These are phyloP conservation scores for Gnatocerus cornutus DNA, from an alignment of 2,888 invertebrate species.

Conservation along the genomic window DNA sequence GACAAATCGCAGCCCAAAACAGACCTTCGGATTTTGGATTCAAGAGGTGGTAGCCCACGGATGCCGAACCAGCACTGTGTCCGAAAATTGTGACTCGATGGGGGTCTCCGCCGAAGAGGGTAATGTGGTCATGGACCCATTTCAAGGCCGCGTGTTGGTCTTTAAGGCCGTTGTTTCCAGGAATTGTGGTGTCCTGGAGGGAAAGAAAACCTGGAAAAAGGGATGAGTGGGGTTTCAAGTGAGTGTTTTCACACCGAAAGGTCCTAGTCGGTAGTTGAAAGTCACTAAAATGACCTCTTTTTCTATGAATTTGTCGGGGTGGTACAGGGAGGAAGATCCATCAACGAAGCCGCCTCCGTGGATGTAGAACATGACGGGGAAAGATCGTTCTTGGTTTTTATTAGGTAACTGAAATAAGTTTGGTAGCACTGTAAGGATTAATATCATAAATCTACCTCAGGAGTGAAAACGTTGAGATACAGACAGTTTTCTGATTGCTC, in stretches of 20 bases:
- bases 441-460: conserved; percentile 25
- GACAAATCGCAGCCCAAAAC: conserved; percentile 64
- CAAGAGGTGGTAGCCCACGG: conserved; percentile 56
- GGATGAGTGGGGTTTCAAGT: too few relatives aligned
- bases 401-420: too few relatives aligned
- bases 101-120: conserved; percentile 60
- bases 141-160: conserved; percentile 59
- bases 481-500: conserved; percentile 49
- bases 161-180: conserved; percentile 63
- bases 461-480: conserved; percentile 49
- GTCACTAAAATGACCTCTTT: conserved; percentile 58
- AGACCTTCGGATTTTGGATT: conserved; percentile 57
- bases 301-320: conserved; percentile 59
- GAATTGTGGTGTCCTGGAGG: conserved; percentile 57
- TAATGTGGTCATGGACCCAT: conserved; percentile 60
- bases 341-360: conserved; percentile 64
- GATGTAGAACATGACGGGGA: conserved; percentile 65
- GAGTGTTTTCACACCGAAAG: conserved; percentile 60
- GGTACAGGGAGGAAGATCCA: conserved; percentile 66
- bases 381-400: too few relatives aligned
- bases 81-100: conserved; percentile 58
- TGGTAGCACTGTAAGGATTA: too few relatives aligned
- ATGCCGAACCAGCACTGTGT: conserved; percentile 61
- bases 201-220: neutral
- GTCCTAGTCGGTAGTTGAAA: conserved; percentile 60